Conservation (phyloP, 2,888 invertebrate species). For the Ichneumon xanthorius region DNA sequence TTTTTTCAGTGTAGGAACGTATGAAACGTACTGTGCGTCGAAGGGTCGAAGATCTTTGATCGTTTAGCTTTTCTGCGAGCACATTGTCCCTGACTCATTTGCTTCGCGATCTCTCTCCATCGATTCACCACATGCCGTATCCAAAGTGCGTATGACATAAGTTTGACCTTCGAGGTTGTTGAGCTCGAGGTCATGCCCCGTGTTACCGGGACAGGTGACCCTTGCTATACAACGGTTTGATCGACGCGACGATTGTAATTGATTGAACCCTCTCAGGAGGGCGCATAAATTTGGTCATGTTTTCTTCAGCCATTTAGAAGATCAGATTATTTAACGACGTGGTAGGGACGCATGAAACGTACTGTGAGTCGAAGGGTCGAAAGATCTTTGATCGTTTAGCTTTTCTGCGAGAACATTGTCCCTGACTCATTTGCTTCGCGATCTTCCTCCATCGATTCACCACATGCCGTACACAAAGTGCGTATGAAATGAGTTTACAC, state of each 20-base stretch:
- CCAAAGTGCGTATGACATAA: slow-evolving; percentile 11
- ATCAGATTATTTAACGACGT: background rate
- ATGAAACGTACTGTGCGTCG: background rate
- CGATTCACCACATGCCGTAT: slow-evolving; percentile 26
- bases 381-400: too few species aligned
- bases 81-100: background rate
- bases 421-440: background rate
- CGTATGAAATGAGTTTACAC: slow-evolving; percentile 26
- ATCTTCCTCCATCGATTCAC: background rate
- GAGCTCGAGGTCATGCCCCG: slow-evolving; percentile 45
- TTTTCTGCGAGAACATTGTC: background rate
- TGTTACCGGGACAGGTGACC: background rate
- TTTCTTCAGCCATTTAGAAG: background rate
- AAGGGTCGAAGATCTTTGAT: background rate
- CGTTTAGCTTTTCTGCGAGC: background rate
- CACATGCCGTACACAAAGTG: slow-evolving; percentile 27
- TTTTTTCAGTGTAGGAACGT: too few species aligned
- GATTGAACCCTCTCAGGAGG: background rate
- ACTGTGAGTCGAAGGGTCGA: too few species aligned
- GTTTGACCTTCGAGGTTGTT: slow-evolving; percentile 45
- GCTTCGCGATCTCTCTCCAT: background rate
- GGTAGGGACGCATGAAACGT: too few species aligned
- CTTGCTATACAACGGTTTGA: background rate
- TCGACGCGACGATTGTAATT: background rate
- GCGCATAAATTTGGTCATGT: background rate